Base-by-base conservation (phyloP, 2,888 invertebrate genomes). In the Dynastes hyllus region DNA sequence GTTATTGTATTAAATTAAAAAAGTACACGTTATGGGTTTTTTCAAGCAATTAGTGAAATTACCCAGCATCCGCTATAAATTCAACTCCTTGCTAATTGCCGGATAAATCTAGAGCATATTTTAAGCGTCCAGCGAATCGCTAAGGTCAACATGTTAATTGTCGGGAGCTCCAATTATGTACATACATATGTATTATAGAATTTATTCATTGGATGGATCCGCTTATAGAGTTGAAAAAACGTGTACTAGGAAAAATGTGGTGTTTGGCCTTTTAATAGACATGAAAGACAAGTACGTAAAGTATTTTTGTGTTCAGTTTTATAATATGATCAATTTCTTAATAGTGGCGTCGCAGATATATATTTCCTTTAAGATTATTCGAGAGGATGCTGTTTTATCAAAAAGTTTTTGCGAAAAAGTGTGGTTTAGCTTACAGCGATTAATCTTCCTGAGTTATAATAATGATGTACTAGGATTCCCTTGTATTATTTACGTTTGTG, bases 131-230 rank as follows among this genome's bases (percentile, higher is more conserved):
- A 73, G 73, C 58, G 29, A 22, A 58, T 73, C 9, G 40, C 58
- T 58, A 58, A 73, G 58, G 73, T 37, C 73, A 73, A 69, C 58
- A 37, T 58, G 58, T 58, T 73, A 73, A 73, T 73, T 37, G 51
- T 73, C 16, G 58, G 40, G n/a, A 6, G 13, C 37, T 29, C 27
- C 29, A 61, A 61, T 16, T 29, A 63, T 63, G 32, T 13, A 63
- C 45, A 45, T 13, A 63, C 45, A 45, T 45, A 32, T n/a, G 29
- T 29, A 8, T 63, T 16, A 58, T 58, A 58, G 55, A 8, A 16
- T 6, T 58, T 58, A 22, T 22, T 58, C 13, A 27, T 13, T 63
- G 9, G 27, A 13, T 9, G 27, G 32, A 63, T 63, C 63, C 29
- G 63, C 29, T 29, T 63, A 37, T 37, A 63, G 13, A 58, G 29